Conservation (phyloP, 2,797 vertebrate species). For the Pseudochirops cupreus region DNA sequence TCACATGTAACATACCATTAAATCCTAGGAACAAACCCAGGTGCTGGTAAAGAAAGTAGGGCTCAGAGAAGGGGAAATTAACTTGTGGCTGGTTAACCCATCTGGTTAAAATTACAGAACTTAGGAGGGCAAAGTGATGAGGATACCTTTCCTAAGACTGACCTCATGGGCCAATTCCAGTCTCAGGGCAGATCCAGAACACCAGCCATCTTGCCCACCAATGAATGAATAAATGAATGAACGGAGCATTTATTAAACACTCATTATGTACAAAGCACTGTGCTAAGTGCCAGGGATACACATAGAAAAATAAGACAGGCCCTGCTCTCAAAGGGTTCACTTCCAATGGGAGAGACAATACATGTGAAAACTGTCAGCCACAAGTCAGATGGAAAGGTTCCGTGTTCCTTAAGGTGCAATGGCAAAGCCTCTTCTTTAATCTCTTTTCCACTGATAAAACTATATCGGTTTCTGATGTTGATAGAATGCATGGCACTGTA, state of each 20-base stretch:
- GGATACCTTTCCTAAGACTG: background rate
- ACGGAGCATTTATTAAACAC: background rate
- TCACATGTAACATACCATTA: background rate
- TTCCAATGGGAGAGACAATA: background rate
- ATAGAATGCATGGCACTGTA: background rate
- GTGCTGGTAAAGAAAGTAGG: background rate
- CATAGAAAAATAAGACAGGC: background rate
- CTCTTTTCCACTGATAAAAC: background rate
- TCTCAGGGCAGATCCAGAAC: background rate
- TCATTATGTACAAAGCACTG: background rate
- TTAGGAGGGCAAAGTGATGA: background rate
- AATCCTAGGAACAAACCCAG: background rate
- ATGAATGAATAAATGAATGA: background rate
- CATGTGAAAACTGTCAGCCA: background rate
- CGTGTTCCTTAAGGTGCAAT: background rate
- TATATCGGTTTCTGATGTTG: background rate
- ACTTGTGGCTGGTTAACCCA: background rate
- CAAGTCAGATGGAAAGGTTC: background rate
- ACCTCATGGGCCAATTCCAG: background rate
- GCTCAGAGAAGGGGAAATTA: background rate
- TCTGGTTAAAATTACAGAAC: background rate
- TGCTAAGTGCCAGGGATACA: background rate
- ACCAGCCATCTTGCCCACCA: background rate
- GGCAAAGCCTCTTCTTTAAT: background rate
- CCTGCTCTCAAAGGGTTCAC: background rate